Evolutionary conservation across 1,140 invertebrate genomes (phyloP).

Genomic region (Macrotrachela quadricornifera): DNA sequence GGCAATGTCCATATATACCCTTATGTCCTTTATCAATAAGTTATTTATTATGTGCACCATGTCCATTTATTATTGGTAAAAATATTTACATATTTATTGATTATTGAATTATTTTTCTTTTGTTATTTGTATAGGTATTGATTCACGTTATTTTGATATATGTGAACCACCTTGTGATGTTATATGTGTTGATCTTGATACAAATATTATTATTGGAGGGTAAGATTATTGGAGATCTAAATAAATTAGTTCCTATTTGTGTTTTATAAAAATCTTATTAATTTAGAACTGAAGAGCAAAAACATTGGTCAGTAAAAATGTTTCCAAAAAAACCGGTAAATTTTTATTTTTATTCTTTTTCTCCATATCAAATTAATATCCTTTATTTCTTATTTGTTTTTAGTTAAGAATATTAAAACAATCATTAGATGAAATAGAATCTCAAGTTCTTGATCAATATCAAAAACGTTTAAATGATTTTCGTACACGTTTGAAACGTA

Average conservation of each 20-base stretch:
- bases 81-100: slow-evolving; percentile 36
- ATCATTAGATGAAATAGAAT: neutral
- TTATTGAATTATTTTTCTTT: slow-evolving; percentile 9
- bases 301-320: slow-evolving; percentile 3
- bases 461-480: neutral
- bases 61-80: slow-evolving; percentile 87
- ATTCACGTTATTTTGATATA: slow-evolving; percentile 78
- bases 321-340: neutral
- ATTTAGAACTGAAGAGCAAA: slow-evolving; percentile 7
- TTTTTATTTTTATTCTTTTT: neutral
- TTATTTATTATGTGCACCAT: slow-evolving; percentile 70
- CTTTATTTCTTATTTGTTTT: too few relatives aligned
- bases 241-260: neutral
- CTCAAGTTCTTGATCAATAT: neutral
- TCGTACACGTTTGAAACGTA: neutral
- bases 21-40: slow-evolving; percentile 71
- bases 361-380: too few relatives aligned
- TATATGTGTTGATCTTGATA: slow-evolving; percentile 90
- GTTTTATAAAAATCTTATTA: too few relatives aligned
- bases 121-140: slow-evolving; percentile 32
- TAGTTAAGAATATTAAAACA: too few relatives aligned
- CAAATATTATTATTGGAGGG: slow-evolving; percentile 49
- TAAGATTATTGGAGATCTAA: neutral
- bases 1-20: slow-evolving; percentile 98
- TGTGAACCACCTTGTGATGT: slow-evolving; percentile 88